Evolutionary conservation across 2,113 vertebrate genomes (phyloP).

Genomic region (Phrynocephalus versicolor): DNA sequence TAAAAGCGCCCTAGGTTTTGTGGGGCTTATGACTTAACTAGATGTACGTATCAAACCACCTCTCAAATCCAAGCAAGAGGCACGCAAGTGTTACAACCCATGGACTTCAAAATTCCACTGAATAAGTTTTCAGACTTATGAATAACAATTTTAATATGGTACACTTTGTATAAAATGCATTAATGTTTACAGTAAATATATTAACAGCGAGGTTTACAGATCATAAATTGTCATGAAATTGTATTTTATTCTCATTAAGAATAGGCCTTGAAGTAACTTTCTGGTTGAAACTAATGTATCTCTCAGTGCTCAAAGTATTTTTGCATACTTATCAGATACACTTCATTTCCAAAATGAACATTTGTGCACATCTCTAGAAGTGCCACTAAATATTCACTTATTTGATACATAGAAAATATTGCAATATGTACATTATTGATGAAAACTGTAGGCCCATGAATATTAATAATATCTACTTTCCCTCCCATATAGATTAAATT

Average conservation of each 20-base stretch:
- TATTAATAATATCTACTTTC: constrained; percentile 36
- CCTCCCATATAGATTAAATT: constrained; percentile 54
- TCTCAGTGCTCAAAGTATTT: constrained; percentile 71
- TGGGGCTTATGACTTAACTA: no score
- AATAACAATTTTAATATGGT: constrained; percentile 53
- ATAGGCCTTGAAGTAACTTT: constrained; percentile 22
- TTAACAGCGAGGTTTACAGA: constrained; percentile 44
- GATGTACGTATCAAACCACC: not conserved
- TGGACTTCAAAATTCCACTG: not conserved
- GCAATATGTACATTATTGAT: constrained; percentile 17
- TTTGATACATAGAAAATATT: constrained; percentile 8
- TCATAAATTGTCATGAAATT: constrained; percentile 26
- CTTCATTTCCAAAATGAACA: constrained; percentile 52
- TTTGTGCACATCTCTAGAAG: constrained; percentile 48
- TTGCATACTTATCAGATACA: constrained; percentile 72
- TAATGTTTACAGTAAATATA: constrained; percentile 38
- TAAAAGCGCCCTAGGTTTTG: no score
- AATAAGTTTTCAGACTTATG: constrained; percentile 33
- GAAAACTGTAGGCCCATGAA: constrained; percentile 12
- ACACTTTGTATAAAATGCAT: constrained; percentile 49
- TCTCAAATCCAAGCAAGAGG: not conserved
- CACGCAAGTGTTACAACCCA: not conserved
- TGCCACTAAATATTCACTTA: constrained; percentile 31
- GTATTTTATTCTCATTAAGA: constrained; percentile 44
- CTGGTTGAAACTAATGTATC: constrained; percentile 50